Evolutionary conservation across 2,888 invertebrate genomes (phyloP).

Genomic region (Chymomyza fuscimana): DNA sequence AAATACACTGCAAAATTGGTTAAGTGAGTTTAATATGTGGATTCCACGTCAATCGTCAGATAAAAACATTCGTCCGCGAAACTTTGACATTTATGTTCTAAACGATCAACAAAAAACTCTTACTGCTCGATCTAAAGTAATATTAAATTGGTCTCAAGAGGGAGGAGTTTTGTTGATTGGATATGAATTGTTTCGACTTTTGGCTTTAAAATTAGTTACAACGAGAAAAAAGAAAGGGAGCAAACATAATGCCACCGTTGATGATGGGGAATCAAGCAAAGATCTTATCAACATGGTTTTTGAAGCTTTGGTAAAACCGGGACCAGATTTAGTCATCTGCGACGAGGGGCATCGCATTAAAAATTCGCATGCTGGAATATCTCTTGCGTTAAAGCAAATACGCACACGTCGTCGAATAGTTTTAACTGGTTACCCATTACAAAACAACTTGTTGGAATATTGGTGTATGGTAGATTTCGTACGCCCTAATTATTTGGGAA

Average conservation of each 20-base stretch:
- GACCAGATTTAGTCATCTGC: conserved; percentile 96
- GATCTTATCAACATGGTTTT: conserved; percentile 91
- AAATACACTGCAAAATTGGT: conserved; percentile 98
- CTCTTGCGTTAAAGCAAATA: conserved; percentile 96
- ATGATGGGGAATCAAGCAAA: conserved; percentile 83
- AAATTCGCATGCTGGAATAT: conserved; percentile 98
- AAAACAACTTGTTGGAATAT: conserved; percentile 97
- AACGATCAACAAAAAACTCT: conserved; percentile 97
- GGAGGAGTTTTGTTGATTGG: conserved; percentile 98
- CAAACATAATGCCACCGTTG: conserved; percentile 63
- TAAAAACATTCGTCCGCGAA: conserved; percentile 87
- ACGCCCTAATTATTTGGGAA: conserved; percentile 96
- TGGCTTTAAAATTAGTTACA: conserved; percentile 87
- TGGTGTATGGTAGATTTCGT: conserved; percentile 99
- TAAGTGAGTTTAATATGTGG: conserved; percentile 98
- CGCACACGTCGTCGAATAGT: conserved; percentile 96
- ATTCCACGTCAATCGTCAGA: conserved; percentile 86
- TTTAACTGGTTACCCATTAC: conserved; percentile 97
- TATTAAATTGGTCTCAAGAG: conserved; percentile 90
- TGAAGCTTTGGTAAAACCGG: conserved; percentile 91
- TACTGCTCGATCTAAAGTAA: conserved; percentile 91
- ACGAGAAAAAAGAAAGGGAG: conserved; percentile 81
- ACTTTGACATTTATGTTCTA: conserved; percentile 92
- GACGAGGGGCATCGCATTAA: conserved; percentile 99
- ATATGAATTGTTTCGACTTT: conserved; percentile 95